phyloP scores from a whole-genome alignment of 2,888 invertebrate genomes.

The Pecten maximus region DNA sequence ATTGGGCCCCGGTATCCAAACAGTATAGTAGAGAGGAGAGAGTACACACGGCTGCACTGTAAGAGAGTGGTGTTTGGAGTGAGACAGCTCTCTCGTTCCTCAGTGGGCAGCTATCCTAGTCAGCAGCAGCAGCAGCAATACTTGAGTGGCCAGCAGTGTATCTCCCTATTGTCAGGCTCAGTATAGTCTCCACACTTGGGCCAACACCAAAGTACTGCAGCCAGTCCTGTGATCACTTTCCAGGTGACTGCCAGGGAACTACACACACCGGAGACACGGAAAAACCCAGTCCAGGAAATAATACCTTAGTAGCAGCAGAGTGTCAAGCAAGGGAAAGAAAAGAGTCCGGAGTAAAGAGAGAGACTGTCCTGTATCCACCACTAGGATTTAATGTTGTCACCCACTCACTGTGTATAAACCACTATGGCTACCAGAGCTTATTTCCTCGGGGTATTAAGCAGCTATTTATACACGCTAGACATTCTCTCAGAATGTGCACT shows the following conservation, averaged over 20 bases:
- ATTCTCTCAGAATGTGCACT: constrained; percentile 30
- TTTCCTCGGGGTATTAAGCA: constrained; percentile 33
- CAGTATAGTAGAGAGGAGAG: constrained; percentile 3
- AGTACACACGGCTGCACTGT: constrained; percentile 33
- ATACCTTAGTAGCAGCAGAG: background rate
- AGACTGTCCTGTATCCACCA: constrained; percentile 17
- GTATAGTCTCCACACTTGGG: constrained; percentile 5
- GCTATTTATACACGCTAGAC: constrained; percentile 28
- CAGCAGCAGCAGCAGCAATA: constrained; percentile 31
- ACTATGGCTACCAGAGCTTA: constrained; percentile 22
- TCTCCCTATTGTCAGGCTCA: constrained; percentile 27
- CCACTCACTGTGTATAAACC: constrained; percentile 15
- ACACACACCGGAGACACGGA: background rate
- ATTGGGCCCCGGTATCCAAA: constrained; percentile 26
- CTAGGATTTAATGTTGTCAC: constrained; percentile 9
- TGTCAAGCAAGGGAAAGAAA: constrained; percentile 15
- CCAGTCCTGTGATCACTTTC: background rate
- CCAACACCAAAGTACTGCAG: constrained; percentile 22
- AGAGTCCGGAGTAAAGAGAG: constrained; percentile 22
- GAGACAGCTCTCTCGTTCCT: background rate
- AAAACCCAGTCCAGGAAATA: constrained; percentile 13
- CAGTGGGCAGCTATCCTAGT: constrained; percentile 7
- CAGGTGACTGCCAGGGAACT: constrained; percentile 6
- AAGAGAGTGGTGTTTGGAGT: constrained; percentile 20
- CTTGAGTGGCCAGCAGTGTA: background rate